Conservation (phyloP, 1,140 invertebrate genomes). For the Protaetia brevitarsis region DNA sequence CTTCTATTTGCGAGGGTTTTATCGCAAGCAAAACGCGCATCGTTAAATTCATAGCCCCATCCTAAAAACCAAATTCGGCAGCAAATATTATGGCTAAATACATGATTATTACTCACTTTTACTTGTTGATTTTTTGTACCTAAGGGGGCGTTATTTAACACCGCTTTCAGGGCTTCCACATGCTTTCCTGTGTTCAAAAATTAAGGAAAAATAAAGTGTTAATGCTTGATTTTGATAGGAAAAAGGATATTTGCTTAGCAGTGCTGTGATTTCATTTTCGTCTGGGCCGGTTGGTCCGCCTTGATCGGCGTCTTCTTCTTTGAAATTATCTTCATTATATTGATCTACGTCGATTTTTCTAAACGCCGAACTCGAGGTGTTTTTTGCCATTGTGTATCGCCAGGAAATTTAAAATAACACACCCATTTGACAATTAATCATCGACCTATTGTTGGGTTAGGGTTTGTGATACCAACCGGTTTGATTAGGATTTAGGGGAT, state of each 20-base stretch:
- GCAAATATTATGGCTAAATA: neutral
- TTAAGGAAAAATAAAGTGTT: too few relatives aligned
- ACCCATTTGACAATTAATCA: too few relatives aligned
- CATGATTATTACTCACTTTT: conserved; percentile 72
- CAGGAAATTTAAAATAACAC: too few relatives aligned
- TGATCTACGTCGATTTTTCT: conserved; percentile 97
- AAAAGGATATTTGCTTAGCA: conserved; percentile 84
- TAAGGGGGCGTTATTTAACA: conserved; percentile 80
- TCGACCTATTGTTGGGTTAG: too few relatives aligned
- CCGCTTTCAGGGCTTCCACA: conserved; percentile 77
- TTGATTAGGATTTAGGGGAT: too few relatives aligned
- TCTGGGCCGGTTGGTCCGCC: conserved; percentile 74
- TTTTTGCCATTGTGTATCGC: conserved; percentile 89
- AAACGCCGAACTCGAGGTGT: conserved; percentile 87
- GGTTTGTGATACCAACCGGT: too few relatives aligned
- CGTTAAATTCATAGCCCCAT: conserved; percentile 78
- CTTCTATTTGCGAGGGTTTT: conserved; percentile 91
- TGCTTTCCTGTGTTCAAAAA: conserved; percentile 65
- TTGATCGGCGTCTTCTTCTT: conserved; percentile 79
- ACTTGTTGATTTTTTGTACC: conserved; percentile 86
- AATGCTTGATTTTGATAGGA: neutral
- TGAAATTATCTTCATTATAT: conserved; percentile 94
- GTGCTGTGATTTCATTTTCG: conserved; percentile 78
- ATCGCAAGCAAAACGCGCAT: conserved; percentile 87
- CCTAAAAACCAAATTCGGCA: conserved; percentile 55